Percentiles rank a stretch among this genome's conserved stretches.
These are phyloP conservation scores for Laterallus jamaicensis DNA, from an alignment of 2,113 vertebrate species.

Conservation along the genomic window DNA sequence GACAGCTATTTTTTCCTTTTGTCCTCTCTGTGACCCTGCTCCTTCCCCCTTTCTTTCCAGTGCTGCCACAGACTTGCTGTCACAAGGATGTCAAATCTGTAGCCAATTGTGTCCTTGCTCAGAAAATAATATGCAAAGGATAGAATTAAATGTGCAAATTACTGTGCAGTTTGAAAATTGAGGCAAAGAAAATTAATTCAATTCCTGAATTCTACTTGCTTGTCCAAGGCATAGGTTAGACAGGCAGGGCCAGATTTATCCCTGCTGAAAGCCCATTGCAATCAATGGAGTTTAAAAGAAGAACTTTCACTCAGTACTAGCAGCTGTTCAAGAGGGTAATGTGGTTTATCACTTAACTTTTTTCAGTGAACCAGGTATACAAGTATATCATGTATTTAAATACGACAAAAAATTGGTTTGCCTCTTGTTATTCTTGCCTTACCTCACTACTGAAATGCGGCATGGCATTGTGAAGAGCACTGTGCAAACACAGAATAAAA, in stretches of 20 bases:
- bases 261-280: neutral
- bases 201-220: neutral
- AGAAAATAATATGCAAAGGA: neutral
- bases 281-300: neutral
- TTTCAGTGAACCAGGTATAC: rapidly evolving
- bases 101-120: neutral
- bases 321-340: neutral
- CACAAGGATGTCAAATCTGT: slow-evolving; percentile 27
- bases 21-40: slow-evolving; percentile 69
- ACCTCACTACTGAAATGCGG: neutral
- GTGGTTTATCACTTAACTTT: neutral
- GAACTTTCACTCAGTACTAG: neutral
- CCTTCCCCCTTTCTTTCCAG: slow-evolving; percentile 44
- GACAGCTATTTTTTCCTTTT: slow-evolving; percentile 67
- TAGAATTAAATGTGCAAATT: slow-evolving; percentile 1
- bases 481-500: neutral
- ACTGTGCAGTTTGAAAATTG: neutral
- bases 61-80: slow-evolving; percentile 17
- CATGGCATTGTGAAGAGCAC: neutral
- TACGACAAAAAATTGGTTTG: neutral
- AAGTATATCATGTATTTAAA: neutral
- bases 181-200: neutral
- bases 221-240: neutral
- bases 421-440: neutral
- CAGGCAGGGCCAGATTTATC: neutral